Conservation (phyloP, 53 echinoderm and acorn worm genomes). For the Hippasteria phrygiana region DNA sequence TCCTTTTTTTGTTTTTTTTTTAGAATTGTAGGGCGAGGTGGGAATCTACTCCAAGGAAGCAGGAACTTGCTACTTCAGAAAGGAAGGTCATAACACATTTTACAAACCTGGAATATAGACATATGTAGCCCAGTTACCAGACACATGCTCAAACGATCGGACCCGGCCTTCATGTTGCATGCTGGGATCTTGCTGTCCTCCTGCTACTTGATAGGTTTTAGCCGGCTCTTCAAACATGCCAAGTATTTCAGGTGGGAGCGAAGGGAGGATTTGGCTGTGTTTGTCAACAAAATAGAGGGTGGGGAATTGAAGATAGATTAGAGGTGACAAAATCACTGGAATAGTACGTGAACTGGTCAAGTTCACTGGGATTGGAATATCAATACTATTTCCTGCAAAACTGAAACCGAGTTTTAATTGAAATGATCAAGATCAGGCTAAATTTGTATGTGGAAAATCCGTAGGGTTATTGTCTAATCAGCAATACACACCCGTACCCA, state of each 20-base stretch:
- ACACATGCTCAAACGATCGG: constrained; percentile 86
- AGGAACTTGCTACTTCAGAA: no score
- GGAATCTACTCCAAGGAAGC: no score
- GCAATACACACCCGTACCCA: background rate
- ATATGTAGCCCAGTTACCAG: constrained; percentile 95
- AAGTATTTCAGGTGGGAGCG: constrained; percentile 58
- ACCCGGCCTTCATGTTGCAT: constrained; percentile 79
- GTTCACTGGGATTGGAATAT: no score
- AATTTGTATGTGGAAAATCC: no score
- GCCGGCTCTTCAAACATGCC: constrained; percentile 49
- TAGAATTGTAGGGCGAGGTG: no score
- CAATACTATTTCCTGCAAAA: no score
- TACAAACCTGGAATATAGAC: constrained; percentile 83
- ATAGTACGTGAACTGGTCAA: no score
- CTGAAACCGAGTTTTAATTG: no score
- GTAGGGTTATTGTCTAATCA: background rate
- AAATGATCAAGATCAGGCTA: no score
- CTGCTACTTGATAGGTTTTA: background rate
- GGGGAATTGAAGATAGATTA: background rate
- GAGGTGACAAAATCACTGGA: no score
- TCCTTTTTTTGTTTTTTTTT: no score
- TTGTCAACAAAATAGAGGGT: background rate
- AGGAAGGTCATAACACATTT: no score
- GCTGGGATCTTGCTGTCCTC: background rate
- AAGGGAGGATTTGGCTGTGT: constrained; percentile 28